Evolutionary conservation across 2,888 invertebrate species (phyloP).

Genomic region (Lasioglossum figueresi): DNA sequence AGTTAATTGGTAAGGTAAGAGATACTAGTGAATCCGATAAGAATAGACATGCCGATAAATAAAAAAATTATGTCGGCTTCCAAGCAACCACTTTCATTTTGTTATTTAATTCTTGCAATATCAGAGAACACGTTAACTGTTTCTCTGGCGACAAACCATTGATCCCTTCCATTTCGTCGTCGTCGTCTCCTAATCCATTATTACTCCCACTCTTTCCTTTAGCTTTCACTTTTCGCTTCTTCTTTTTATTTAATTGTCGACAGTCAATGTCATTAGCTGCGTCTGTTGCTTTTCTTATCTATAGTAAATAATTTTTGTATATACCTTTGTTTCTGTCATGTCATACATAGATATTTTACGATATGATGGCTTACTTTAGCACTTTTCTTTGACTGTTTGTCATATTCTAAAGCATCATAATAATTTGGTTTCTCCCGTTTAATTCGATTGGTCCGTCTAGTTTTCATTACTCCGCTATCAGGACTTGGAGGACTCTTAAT

Average conservation of each 20-base stretch:
- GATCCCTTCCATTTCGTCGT: constrained; percentile 85
- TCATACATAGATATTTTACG: constrained; percentile 19
- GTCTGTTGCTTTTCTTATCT: constrained; percentile 81
- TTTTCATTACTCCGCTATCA: constrained; percentile 82
- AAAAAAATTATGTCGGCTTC: constrained; percentile 85
- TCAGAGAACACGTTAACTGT: constrained; percentile 89
- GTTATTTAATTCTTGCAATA: constrained; percentile 91
- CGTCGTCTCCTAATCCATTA: constrained; percentile 85
- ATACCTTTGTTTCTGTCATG: not conserved
- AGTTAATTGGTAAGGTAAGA: constrained; percentile 23
- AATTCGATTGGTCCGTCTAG: constrained; percentile 89
- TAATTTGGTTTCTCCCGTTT: constrained; percentile 92
- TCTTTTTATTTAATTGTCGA: constrained; percentile 81
- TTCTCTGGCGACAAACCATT: constrained; percentile 87
- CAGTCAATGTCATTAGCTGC: constrained; percentile 81
- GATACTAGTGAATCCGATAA: constrained; percentile 8
- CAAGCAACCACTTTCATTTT: constrained; percentile 91
- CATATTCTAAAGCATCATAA: constrained; percentile 92
- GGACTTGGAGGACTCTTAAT: constrained; percentile 83
- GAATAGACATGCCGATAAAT: constrained; percentile 26
- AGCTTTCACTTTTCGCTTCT: constrained; percentile 81
- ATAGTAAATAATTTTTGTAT: constrained; percentile 16
- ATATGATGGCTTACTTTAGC: constrained; percentile 73
- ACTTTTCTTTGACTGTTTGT: constrained; percentile 90
- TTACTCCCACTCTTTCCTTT: constrained; percentile 82